phyloP scores from a whole-genome alignment of 2,888 invertebrate genomes.

The Sthenelais limicola region DNA sequence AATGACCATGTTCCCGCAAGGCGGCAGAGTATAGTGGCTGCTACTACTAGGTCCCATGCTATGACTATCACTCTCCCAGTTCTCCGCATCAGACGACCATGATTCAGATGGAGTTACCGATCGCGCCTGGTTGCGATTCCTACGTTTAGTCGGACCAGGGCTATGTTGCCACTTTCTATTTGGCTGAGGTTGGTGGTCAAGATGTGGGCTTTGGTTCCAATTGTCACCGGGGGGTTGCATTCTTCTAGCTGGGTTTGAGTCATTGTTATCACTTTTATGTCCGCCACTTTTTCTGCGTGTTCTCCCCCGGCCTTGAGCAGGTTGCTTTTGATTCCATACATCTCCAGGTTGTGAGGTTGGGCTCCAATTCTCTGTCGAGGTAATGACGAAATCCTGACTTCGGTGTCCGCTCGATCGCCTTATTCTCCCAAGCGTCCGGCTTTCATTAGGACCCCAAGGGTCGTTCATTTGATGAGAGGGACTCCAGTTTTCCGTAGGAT shows the following conservation, averaged over 20 bases:
- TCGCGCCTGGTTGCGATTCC: background rate
- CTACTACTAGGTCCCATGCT: background rate
- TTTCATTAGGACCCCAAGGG: constrained; percentile 26
- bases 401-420: constrained; percentile 4
- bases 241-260: background rate
- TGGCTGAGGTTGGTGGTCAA: too few species aligned
- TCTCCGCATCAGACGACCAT: constrained; percentile 21
- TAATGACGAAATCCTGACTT: constrained; percentile 6
- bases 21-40: background rate
- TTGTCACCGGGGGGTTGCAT: background rate
- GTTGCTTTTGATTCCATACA: background rate
- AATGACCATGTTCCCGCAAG: constrained; percentile 12
- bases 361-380: background rate
- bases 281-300: constrained; percentile 11
- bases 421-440: constrained; percentile 20
- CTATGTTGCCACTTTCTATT: background rate
- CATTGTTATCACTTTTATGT: background rate
- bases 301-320: constrained; percentile 2
- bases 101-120: constrained; percentile 22
- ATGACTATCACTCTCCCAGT: background rate
- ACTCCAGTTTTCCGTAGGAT: constrained; percentile 10
- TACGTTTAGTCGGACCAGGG: constrained; percentile 7
- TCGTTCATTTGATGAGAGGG: constrained; percentile 23
- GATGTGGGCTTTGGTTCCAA: constrained; percentile 9
- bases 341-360: background rate